Conservation (phyloP, 2,113 vertebrate genomes). For the Odobenus rosmarus region DNA sequence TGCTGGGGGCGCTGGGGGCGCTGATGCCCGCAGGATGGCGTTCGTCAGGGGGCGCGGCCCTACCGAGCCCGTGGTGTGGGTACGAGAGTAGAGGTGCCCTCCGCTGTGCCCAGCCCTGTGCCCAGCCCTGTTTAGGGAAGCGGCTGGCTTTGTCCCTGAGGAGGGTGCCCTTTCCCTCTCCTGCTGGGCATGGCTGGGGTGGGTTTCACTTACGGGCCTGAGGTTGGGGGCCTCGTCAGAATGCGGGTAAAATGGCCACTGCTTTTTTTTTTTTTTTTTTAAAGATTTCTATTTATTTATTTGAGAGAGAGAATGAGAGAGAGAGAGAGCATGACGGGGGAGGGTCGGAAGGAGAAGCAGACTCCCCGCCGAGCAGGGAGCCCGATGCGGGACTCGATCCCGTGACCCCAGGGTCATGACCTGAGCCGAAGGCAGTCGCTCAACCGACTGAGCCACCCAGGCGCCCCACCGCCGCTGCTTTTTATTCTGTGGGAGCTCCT, state of each 20-base stretch:
- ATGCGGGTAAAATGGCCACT: neutral
- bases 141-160: neutral
- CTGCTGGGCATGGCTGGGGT: neutral
- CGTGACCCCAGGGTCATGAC: too few relatives aligned
- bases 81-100: neutral
- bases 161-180: neutral
- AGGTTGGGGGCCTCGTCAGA: neutral
- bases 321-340: too few relatives aligned
- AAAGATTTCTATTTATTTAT: too few relatives aligned
- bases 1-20: too few relatives aligned
- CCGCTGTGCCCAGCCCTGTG: neutral
- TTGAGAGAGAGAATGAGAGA: too few relatives aligned
- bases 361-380: too few relatives aligned
- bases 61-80: neutral
- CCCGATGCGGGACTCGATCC: too few relatives aligned
- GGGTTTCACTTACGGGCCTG: neutral
- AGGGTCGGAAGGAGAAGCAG: too few relatives aligned
- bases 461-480: too few relatives aligned
- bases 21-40: fast-evolving
- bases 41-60: neutral
- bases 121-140: neutral
- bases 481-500: neutral
- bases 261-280: neutral
- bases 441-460: too few relatives aligned
- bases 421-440: too few relatives aligned